A percentile compares a stretch with the other conserved stretches of the same genome.
Conservation (phyloP, 30 jellyfish, hydroid and myxozoan species). For the Hydra vulgaris region DNA sequence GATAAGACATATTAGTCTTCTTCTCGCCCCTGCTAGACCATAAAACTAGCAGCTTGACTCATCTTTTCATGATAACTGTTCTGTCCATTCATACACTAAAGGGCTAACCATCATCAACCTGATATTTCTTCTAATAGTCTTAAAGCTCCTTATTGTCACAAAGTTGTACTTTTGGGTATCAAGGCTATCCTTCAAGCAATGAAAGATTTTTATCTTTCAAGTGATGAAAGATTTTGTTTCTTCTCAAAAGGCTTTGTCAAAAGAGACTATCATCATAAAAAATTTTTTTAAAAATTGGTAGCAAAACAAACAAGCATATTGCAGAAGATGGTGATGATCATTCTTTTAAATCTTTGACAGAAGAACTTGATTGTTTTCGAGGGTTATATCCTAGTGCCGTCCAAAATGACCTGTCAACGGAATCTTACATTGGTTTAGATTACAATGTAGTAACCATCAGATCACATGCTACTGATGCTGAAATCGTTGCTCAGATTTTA, state of each 20-base stretch:
- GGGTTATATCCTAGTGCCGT: background rate
- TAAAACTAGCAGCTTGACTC: background rate
- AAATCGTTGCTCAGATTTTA: background rate
- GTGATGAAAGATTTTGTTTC: constrained; percentile 1
- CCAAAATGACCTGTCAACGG: background rate
- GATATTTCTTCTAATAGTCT: background rate
- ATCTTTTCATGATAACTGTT: background rate
- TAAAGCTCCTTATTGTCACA: constrained; percentile 5
- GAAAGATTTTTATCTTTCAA: background rate
- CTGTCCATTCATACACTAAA: background rate
- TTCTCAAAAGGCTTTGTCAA: background rate
- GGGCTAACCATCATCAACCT: background rate
- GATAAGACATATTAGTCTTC: no score
- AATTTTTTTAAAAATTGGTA: background rate
- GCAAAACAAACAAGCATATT: background rate
- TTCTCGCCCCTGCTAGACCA: no score
- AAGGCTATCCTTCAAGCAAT: background rate
- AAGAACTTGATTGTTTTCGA: background rate
- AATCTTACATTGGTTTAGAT: background rate
- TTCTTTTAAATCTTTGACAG: background rate
- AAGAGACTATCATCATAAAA: background rate
- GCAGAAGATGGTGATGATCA: background rate
- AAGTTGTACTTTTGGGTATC: background rate
- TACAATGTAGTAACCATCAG: background rate
- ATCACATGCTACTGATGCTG: background rate